Conservation (phyloP, 2,888 invertebrate species). For the Lissocephala sabroskyi region DNA sequence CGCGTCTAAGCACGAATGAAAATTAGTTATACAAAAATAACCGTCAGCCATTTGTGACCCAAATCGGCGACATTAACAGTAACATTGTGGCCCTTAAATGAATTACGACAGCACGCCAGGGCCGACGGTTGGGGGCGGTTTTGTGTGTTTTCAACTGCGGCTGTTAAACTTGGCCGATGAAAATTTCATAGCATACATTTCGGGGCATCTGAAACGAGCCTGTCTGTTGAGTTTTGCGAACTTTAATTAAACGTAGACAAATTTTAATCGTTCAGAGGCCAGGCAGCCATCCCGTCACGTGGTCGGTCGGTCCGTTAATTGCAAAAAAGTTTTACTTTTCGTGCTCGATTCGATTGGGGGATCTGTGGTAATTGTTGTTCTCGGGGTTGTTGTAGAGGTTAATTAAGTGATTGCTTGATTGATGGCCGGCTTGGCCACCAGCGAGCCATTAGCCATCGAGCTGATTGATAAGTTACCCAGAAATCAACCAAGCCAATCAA, state of each 20-base stretch:
- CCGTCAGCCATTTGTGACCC: constrained; percentile 18
- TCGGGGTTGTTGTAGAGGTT: constrained; percentile 38
- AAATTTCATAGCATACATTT: background rate
- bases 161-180: no score
- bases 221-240: background rate
- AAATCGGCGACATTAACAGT: constrained; percentile 23
- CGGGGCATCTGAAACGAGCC: constrained; percentile 10
- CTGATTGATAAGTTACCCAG: constrained; percentile 4
- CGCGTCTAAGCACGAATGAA: constrained; percentile 10
- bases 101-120: constrained; percentile 12
- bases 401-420: constrained; percentile 63
- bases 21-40: constrained; percentile 18
- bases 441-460: background rate
- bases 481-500: background rate
- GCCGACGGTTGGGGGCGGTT: no score
- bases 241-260: constrained; percentile 30
- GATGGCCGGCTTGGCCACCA: constrained; percentile 20
- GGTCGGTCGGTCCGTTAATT: no score
- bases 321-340: no score
- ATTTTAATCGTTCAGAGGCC: constrained; percentile 24
- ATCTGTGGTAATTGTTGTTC: no score
- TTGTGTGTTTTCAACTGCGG: no score
- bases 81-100: constrained; percentile 25
- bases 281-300: no score
- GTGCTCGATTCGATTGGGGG: no score